Evolutionary conservation across 1,140 invertebrate genomes (phyloP).

Genomic region (Drosophila funebris): DNA sequence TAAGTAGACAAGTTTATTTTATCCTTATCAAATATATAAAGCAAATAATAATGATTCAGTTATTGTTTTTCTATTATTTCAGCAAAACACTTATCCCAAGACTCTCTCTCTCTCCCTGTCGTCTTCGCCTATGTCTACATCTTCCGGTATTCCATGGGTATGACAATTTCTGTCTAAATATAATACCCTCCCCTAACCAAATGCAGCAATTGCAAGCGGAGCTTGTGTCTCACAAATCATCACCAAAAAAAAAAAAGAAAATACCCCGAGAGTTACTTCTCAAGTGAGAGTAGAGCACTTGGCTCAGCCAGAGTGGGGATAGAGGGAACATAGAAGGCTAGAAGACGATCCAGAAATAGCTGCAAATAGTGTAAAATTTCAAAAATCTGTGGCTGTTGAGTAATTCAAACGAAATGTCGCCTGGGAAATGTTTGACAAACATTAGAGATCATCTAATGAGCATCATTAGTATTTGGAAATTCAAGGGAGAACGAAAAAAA

Average conservation of each 20-base stretch:
- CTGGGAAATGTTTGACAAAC: conserved; percentile 51
- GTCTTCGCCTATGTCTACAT: background rate
- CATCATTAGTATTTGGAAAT: conserved; percentile 69
- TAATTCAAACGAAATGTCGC: conserved; percentile 67
- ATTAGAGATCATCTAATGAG: conserved; percentile 73
- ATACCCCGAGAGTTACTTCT: background rate
- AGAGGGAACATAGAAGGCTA: background rate
- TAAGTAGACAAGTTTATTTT: no score
- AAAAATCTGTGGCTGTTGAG: conserved; percentile 57
- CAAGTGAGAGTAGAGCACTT: background rate
- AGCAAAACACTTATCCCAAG: background rate
- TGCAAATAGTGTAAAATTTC: conserved; percentile 61
- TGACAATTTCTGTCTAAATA: conserved; percentile 43
- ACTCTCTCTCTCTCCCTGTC: background rate
- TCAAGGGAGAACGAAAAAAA: background rate
- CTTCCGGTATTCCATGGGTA: background rate
- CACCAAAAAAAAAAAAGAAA: no score
- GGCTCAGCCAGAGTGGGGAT: background rate
- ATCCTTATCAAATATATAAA: no score
- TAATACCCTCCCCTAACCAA: conserved; percentile 9
- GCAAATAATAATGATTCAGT: no score
- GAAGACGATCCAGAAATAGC: conserved; percentile 53
- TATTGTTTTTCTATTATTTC: background rate
- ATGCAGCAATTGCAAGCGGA: conserved; percentile 22
- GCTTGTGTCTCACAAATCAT: conserved; percentile 46